A percentile compares a stretch with the other conserved stretches of the same genome.
Evolutionary conservation across 2,888 invertebrate genomes (phyloP).

Genomic region (Palloptera scutellata): DNA sequence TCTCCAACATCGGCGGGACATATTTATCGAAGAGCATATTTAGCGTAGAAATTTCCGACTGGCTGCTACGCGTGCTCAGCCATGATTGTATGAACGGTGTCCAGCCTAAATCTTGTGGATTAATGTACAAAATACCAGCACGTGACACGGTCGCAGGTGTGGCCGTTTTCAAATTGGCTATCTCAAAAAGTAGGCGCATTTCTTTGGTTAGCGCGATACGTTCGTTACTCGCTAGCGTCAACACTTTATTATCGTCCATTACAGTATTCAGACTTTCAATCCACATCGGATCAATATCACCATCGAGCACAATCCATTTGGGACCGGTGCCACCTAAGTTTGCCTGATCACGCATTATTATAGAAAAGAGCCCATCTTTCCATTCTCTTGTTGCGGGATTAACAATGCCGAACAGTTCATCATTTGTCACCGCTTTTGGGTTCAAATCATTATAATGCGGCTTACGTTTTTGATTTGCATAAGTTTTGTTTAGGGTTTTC

Average conservation of each 20-base stretch:
- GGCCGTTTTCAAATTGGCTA: constrained; percentile 86
- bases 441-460: constrained; percentile 91
- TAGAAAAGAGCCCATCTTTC: constrained; percentile 91
- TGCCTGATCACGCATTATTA: constrained; percentile 92
- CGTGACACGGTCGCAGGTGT: constrained; percentile 96
- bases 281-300: constrained; percentile 99
- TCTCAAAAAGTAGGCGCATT: constrained; percentile 94
- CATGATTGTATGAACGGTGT: constrained; percentile 90
- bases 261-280: constrained; percentile 95
- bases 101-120: constrained; percentile 94
- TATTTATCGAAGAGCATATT: constrained; percentile 93
- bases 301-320: constrained; percentile 95
- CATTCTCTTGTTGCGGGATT: constrained; percentile 94
- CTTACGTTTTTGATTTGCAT: constrained; percentile 80
- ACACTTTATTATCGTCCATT: constrained; percentile 95
- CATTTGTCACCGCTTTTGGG: constrained; percentile 95
- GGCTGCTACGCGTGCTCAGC: constrained; percentile 79
- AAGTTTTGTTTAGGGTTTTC: constrained; percentile 87
- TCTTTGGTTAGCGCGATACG: constrained; percentile 87
- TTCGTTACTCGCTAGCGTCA: constrained; percentile 94
- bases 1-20: constrained; percentile 83
- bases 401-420: constrained; percentile 93
- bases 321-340: constrained; percentile 85
- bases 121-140: constrained; percentile 93
- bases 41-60: constrained; percentile 80